Conservation (phyloP, 2,797 vertebrate genomes). For the Bradypodion pumilum region DNA sequence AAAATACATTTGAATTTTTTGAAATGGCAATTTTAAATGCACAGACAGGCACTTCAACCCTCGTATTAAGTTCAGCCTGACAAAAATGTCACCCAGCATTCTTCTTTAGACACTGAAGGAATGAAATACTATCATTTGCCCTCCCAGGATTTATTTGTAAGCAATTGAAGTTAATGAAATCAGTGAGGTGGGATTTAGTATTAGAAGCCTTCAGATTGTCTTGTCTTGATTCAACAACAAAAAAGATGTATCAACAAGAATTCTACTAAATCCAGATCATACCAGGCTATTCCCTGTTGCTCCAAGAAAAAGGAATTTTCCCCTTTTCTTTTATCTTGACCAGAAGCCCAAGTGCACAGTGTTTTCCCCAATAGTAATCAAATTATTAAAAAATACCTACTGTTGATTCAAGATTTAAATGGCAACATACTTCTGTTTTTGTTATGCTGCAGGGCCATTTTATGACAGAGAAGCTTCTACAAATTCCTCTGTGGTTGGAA, state of each 20-base stretch:
- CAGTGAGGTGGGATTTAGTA: neutral
- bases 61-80: constrained; percentile 28
- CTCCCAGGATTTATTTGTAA: constrained; percentile 12
- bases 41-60: neutral
- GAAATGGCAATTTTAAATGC: constrained; percentile 19
- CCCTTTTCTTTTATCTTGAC: neutral
- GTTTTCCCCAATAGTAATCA: neutral
- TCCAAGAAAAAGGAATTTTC: neutral
- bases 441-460: constrained; percentile 24
- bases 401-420: constrained; percentile 51
- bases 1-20: constrained; percentile 1
- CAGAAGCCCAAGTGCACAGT: neutral
- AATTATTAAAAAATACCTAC: constrained; percentile 42
- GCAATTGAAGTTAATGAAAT: neutral
- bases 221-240: neutral
- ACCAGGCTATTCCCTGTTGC: neutral
- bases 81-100: constrained; percentile 11
- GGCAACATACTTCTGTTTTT: constrained; percentile 32
- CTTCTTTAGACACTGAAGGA: constrained; percentile 36
- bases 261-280: neutral
- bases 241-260: neutral
- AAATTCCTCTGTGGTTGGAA: constrained; percentile 27
- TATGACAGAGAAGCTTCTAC: neutral
- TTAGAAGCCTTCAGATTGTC: neutral
- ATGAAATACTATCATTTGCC: neutral